Conservation (phyloP, 2,888 invertebrate genomes). For the Polydrusus cervinus region DNA sequence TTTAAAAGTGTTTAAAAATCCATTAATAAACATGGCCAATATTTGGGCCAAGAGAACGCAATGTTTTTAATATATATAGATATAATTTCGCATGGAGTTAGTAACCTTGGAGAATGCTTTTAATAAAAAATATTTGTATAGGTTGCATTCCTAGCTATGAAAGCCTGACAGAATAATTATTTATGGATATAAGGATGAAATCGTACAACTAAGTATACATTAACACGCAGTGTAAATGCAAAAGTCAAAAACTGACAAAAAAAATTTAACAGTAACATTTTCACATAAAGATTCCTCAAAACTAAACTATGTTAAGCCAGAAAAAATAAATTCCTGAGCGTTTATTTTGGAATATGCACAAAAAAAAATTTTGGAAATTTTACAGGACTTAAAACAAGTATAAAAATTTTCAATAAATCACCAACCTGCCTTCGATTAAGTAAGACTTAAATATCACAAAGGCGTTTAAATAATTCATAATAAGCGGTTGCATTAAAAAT, state of each 20-base stretch:
- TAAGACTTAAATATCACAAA: not conserved
- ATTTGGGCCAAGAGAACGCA: too few relatives aligned
- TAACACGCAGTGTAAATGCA: slow-evolving; percentile 7
- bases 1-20: too few relatives aligned
- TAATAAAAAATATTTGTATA: not conserved
- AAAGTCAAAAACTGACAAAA: not conserved
- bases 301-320: too few relatives aligned
- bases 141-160: slow-evolving; percentile 1
- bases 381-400: not conserved
- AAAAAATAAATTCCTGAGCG: too few relatives aligned
- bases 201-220: not conserved
- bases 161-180: slow-evolving; percentile 5
- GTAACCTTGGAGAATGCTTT: not conserved
- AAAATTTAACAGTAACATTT: not conserved
- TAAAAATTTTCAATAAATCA: not conserved
- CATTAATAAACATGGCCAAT: too few relatives aligned
- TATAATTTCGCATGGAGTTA: too few relatives aligned
- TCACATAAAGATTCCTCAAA: too few relatives aligned
- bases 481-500: slow-evolving; percentile 38
- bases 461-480: slow-evolving; percentile 34
- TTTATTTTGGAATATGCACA: too few relatives aligned
- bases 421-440: not conserved
- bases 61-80: too few relatives aligned
- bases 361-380: too few relatives aligned
- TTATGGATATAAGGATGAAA: not conserved